Conservation (phyloP, 2,888 invertebrate genomes). For the Ormyrus labotus region DNA sequence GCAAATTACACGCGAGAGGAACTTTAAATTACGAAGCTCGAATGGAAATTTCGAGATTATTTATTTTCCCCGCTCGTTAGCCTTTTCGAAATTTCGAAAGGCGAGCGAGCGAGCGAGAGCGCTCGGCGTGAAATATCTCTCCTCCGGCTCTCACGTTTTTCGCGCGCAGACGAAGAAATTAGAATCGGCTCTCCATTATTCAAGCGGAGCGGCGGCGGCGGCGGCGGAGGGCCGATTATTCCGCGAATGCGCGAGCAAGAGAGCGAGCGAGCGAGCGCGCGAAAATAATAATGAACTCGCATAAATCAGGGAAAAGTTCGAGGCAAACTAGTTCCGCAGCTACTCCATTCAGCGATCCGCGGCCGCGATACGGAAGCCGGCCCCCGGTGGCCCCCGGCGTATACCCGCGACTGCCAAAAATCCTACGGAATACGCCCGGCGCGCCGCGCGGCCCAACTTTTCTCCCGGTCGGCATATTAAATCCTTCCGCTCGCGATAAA, state of each 20-base stretch:
- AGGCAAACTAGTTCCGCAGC: constrained; percentile 70
- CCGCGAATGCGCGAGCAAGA: constrained; percentile 53
- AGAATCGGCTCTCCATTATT: constrained; percentile 62
- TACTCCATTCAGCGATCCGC: constrained; percentile 67
- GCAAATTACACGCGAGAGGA: too few relatives aligned
- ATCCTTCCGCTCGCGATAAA: constrained; percentile 57
- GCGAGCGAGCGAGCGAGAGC: not conserved
- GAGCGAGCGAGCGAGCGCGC: constrained; percentile 61
- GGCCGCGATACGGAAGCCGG: constrained; percentile 59
- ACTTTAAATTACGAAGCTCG: not conserved
- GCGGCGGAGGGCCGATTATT: constrained; percentile 64
- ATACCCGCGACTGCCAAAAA: too few relatives aligned
- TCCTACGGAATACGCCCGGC: too few relatives aligned
- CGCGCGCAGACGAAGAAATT: constrained; percentile 55
- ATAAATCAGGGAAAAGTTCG: constrained; percentile 73
- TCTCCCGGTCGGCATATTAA: constrained; percentile 62
- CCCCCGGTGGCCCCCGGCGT: not conserved
- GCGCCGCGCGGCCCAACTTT: constrained; percentile 61
- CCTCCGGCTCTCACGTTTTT: not conserved
- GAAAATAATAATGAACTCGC: constrained; percentile 75
- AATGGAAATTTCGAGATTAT: too few relatives aligned
- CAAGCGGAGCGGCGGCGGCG: constrained; percentile 41
- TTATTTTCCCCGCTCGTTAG: too few relatives aligned
- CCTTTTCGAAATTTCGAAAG: too few relatives aligned
- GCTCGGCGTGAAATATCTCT: not conserved